Percentiles rank a stretch among this genome's conserved stretches.
phyloP scores from a whole-genome alignment of 2,888 invertebrate genomes.

The Drosophila robusta region DNA sequence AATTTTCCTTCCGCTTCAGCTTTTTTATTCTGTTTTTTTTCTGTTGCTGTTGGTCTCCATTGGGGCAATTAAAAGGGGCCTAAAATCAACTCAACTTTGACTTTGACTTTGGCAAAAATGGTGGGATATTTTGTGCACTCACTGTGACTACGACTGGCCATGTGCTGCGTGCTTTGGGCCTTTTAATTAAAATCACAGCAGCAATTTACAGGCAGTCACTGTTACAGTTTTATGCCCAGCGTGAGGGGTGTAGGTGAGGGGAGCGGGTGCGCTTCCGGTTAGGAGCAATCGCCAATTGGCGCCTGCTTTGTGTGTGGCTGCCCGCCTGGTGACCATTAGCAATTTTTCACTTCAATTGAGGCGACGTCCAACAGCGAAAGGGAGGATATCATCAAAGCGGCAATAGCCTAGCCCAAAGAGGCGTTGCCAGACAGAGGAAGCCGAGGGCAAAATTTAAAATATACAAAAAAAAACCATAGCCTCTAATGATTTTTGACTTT shows the following conservation, averaged over 20 bases:
- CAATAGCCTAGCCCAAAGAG: constrained; percentile 26
- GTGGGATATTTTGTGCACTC: constrained; percentile 45
- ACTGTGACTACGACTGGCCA: constrained; percentile 19
- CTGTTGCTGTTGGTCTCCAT: constrained; percentile 8
- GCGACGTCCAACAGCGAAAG: constrained; percentile 55
- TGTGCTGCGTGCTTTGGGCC: constrained; percentile 36
- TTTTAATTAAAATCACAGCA: constrained; percentile 77
- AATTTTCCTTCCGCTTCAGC: constrained; percentile 45
- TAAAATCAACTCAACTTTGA: constrained; percentile 75
- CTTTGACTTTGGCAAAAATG: constrained; percentile 50
- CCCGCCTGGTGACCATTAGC: constrained; percentile 67
- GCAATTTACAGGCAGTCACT: constrained; percentile 63
- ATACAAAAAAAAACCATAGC: constrained; percentile 3
- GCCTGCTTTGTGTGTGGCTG: constrained; percentile 32
- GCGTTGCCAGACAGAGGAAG: constrained; percentile 27
- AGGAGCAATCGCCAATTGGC: constrained; percentile 32
- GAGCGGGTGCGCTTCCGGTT: neutral
- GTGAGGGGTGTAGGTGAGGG: neutral
- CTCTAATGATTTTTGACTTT: constrained; percentile 11
- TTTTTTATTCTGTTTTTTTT: neutral
- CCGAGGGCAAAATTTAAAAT: neutral
- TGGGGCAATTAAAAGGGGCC: constrained; percentile 69
- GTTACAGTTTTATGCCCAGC: constrained; percentile 28
- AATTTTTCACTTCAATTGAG: constrained; percentile 72
- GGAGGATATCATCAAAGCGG: constrained; percentile 49